A percentile compares a stretch with the other conserved stretches of the same genome.
Evolutionary conservation across 2,888 invertebrate species (phyloP).

Genomic region (Amblyteles armatorius): DNA sequence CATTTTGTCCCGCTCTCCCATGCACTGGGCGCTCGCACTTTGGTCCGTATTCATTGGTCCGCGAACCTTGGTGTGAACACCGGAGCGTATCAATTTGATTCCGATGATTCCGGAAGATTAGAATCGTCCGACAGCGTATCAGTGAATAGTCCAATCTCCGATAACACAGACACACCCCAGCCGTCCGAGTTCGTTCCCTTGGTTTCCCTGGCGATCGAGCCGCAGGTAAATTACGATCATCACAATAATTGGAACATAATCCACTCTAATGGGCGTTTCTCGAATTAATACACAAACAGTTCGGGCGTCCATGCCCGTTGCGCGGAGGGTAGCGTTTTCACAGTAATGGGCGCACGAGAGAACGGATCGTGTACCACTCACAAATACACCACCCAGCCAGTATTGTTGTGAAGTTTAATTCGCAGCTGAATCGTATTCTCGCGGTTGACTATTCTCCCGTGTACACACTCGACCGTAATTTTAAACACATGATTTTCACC

Average conservation of each 20-base stretch:
- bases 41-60: background rate
- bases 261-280: background rate
- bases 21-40: background rate
- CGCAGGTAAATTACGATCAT: background rate
- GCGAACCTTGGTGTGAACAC: background rate
- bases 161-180: background rate
- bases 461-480: no score
- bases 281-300: background rate
- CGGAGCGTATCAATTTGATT: conserved; percentile 3
- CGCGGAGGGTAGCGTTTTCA: conserved; percentile 10
- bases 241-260: conserved; percentile 8
- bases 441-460: no score
- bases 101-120: conserved; percentile 1
- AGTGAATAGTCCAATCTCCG: background rate
- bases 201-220: conserved; percentile 15
- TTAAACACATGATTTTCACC: no score
- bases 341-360: background rate
- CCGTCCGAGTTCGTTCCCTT: background rate
- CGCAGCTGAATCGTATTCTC: background rate
- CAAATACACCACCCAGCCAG: background rate
- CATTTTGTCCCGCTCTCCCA: no score
- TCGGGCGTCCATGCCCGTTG: background rate
- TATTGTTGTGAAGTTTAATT: background rate
- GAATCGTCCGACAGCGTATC: background rate
- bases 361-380: background rate